Percentiles rank a stretch among this genome's conserved stretches.
Evolutionary conservation across 1,140 invertebrate genomes (phyloP).

Genomic region (Drosophila sturtevanti): DNA sequence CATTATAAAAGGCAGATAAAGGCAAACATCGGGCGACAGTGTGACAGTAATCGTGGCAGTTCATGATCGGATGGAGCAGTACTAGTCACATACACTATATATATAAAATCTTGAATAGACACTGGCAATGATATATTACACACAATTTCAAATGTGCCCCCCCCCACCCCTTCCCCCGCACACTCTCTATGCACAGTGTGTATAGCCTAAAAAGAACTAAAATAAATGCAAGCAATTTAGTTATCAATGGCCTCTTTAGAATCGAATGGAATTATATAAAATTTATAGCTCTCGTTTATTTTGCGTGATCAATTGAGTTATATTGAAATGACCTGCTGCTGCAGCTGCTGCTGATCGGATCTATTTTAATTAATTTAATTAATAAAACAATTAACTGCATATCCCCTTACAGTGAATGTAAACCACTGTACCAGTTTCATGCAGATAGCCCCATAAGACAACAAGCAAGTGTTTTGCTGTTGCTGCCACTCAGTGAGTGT

Average conservation of each 20-base stretch:
- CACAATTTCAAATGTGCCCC: constrained; percentile 41
- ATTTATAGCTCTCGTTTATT: too few species aligned
- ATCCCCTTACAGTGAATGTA: constrained; percentile 1
- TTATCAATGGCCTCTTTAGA: too few species aligned
- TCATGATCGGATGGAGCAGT: not conserved
- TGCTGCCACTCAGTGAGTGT: constrained; percentile 23
- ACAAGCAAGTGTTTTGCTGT: constrained; percentile 64
- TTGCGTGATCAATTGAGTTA: not conserved
- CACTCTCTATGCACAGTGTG: constrained; percentile 33
- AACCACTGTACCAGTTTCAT: constrained; percentile 51
- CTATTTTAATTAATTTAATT: not conserved
- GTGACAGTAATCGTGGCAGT: constrained; percentile 64
- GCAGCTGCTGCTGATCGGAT: not conserved
- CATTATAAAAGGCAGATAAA: constrained; percentile 71
- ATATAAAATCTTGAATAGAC: constrained; percentile 36
- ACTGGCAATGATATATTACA: constrained; percentile 58
- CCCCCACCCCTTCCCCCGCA: too few species aligned
- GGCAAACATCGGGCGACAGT: constrained; percentile 49
- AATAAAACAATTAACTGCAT: constrained; percentile 1
- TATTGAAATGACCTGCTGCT: constrained; percentile 1
- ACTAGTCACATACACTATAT: constrained; percentile 17
- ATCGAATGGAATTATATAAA: too few species aligned
- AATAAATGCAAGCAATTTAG: too few species aligned
- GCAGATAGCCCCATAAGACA: constrained; percentile 16
- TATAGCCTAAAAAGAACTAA: not conserved